Conservation (phyloP, 2,888 invertebrate species). For the Watsonalla binaria region DNA sequence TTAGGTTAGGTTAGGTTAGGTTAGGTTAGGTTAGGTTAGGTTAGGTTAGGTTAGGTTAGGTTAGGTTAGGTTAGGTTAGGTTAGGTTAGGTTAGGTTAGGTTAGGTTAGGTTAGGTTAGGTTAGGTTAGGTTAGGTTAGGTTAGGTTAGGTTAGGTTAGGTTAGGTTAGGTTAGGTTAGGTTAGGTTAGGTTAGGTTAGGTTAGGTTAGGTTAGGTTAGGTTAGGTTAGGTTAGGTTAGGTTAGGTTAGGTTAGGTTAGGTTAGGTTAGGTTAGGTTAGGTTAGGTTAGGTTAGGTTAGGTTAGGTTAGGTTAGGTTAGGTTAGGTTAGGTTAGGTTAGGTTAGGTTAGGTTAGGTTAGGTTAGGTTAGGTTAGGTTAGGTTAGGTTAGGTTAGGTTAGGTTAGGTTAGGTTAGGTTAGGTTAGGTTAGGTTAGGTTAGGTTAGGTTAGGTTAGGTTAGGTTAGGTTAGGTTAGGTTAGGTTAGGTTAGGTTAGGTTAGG, state of each 20-base stretch:
- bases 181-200: conserved; percentile 11
- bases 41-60: conserved; percentile 9
- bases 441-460: conserved; percentile 11
- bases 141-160: conserved; percentile 10
- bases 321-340: conserved; percentile 9
- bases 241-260: conserved; percentile 9
- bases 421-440: conserved; percentile 8
- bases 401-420: conserved; percentile 9
- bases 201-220: conserved; percentile 11
- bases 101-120: conserved; percentile 10
- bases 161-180: conserved; percentile 10
- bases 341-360: conserved; percentile 10
- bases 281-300: conserved; percentile 9
- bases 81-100: conserved; percentile 13
- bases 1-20: conserved; percentile 11
- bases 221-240: conserved; percentile 9
- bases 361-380: conserved; percentile 9
- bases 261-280: conserved; percentile 9
- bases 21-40: conserved; percentile 11
- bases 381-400: conserved; percentile 9
- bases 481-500: conserved; percentile 10
- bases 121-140: conserved; percentile 9
- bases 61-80: conserved; percentile 13
- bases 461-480: conserved; percentile 10
- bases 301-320: conserved; percentile 9